These are phyloP conservation scores for Elachura formosa DNA, from an alignment of 2,113 vertebrate genomes.

Conservation along the genomic window DNA sequence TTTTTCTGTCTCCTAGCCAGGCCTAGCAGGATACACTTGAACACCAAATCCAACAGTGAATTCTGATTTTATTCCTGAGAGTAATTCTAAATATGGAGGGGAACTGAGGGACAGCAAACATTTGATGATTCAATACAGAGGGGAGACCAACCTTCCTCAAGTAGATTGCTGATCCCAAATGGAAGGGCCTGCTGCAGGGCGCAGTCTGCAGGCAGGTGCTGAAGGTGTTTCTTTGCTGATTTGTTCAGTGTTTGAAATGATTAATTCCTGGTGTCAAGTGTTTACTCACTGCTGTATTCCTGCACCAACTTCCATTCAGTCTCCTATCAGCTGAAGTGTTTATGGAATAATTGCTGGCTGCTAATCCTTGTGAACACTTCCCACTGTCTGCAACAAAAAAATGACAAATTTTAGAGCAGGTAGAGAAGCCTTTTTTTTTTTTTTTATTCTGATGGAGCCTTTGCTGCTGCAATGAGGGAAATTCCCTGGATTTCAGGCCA, in stretches of 20 bases:
- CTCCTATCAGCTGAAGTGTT: not conserved
- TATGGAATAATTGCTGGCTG: not conserved
- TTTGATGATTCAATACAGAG: not conserved
- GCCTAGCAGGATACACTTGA: not conserved
- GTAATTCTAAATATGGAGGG: not conserved
- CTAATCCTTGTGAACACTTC: not conserved
- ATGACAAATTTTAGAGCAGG: not conserved
- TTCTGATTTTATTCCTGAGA: slow-evolving; percentile 9
- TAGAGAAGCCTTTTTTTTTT: not conserved
- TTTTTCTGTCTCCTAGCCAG: not conserved
- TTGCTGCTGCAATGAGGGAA: not conserved
- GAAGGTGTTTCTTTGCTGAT: not conserved
- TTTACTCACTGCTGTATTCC: not conserved
- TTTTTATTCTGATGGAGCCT: not conserved
- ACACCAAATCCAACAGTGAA: slow-evolving; percentile 14
- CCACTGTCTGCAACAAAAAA: not conserved
- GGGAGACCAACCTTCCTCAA: not conserved
- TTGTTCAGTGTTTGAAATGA: not conserved
- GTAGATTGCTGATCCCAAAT: not conserved
- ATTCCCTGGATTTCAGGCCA: not conserved
- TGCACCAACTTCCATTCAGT: not conserved
- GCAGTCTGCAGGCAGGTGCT: not conserved
- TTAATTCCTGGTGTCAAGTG: not conserved
- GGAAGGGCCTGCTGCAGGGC: not conserved
- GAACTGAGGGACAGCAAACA: not conserved